Percentiles rank a stretch among this genome's conserved stretches.
phyloP scores from a whole-genome alignment of 1,140 invertebrate genomes.

The Lutraria rhynchaena region DNA sequence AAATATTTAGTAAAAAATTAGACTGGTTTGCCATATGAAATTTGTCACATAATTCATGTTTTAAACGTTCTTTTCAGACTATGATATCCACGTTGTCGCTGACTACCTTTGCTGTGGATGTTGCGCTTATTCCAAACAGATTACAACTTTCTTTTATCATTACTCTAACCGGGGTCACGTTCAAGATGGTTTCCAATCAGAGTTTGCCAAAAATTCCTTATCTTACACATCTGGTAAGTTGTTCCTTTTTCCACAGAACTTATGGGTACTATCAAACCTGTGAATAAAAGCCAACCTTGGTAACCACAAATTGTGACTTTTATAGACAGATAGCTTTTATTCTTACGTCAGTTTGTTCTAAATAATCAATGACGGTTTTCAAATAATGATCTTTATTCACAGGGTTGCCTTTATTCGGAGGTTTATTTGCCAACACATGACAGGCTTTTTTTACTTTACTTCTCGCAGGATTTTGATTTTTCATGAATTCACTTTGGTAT shows the following conservation, averaged over 20 bases:
- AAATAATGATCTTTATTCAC: no score
- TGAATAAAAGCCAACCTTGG: no score
- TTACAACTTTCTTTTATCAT: conserved; percentile 69
- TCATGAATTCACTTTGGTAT: no score
- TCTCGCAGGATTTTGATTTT: background rate
- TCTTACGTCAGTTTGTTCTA: no score
- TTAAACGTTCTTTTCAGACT: conserved; percentile 61
- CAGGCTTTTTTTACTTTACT: background rate
- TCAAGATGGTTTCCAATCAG: conserved; percentile 69
- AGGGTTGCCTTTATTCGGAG: no score
- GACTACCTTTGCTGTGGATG: conserved; percentile 64
- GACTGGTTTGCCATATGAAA: no score
- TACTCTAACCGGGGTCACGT: conserved; percentile 66
- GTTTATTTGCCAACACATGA: background rate
- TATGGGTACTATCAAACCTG: no score
- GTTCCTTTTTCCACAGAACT: no score
- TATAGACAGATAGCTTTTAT: background rate
- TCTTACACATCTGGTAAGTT: conserved; percentile 66
- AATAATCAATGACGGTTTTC: no score
- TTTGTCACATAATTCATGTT: no score
- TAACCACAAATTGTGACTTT: no score
- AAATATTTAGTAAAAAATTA: no score
- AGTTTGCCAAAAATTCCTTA: conserved; percentile 68
- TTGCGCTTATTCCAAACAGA: conserved; percentile 58
- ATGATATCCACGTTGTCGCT: conserved; percentile 65